phyloP scores from a whole-genome alignment of 64 coral and sea anemone genomes.

The Astreopora myriophthalma region DNA sequence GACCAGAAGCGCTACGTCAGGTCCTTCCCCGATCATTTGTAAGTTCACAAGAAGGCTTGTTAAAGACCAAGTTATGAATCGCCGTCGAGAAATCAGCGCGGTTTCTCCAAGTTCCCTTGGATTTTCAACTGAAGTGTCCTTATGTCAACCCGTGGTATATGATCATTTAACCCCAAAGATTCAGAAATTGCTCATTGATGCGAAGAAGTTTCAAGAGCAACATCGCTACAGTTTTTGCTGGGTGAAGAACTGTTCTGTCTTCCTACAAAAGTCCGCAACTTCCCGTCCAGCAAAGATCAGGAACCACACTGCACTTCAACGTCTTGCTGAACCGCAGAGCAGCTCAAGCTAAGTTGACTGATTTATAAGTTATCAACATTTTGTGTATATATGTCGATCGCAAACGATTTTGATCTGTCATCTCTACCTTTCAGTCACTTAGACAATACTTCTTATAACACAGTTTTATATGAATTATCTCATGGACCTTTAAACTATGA shows the following conservation, averaged over 20 bases:
- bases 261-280: conserved; percentile 1
- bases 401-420: not conserved
- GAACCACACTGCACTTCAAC: not conserved
- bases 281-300: not conserved
- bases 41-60: too few species aligned
- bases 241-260: conserved; percentile 62
- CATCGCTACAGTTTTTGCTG: conserved; percentile 59
- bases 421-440: not conserved
- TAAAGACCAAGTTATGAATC: too few species aligned
- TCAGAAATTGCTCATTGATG: conserved; percentile 63
- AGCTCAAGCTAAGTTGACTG: not conserved
- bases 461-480: not conserved
- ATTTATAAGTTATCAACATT: not conserved
- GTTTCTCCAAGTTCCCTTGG: not conserved
- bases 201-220: conserved; percentile 66
- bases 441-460: not conserved
- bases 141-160: not conserved
- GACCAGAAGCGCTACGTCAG: too few species aligned
- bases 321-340: not conserved
- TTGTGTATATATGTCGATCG: not conserved
- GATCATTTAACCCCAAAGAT: conserved; percentile 51
- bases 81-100: too few species aligned
- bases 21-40: too few species aligned
- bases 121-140: not conserved
- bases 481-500: not conserved